Percentiles rank a stretch among this genome's conserved stretches.
phyloP scores from a whole-genome alignment of 1,140 invertebrate species.

The Schlechtendalia chinensis region DNA sequence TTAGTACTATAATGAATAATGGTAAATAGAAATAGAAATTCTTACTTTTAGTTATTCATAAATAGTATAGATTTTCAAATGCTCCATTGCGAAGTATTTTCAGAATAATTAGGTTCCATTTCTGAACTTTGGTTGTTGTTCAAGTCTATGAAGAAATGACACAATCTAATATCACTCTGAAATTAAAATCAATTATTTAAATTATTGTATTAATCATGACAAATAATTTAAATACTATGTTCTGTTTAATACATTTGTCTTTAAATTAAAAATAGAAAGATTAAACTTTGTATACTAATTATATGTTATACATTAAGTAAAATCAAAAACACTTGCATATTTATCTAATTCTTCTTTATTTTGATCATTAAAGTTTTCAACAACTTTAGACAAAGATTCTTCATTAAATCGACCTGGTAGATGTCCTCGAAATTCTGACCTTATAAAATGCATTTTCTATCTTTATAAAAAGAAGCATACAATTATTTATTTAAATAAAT shows the following conservation, averaged over 20 bases:
- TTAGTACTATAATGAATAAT: too few relatives aligned
- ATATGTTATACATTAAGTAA: too few relatives aligned
- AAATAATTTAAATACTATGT: too few relatives aligned
- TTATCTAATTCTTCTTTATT: slow-evolving; percentile 83
- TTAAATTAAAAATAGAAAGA: too few relatives aligned
- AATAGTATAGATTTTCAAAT: slow-evolving; percentile 72
- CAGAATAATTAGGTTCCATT: slow-evolving; percentile 80
- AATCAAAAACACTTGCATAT: slow-evolving; percentile 64
- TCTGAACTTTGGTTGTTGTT: slow-evolving; percentile 70
- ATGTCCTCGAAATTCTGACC: slow-evolving; percentile 91
- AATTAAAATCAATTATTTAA: slow-evolving; percentile 57
- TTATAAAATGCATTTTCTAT: slow-evolving; percentile 82
- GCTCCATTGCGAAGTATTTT: slow-evolving; percentile 70
- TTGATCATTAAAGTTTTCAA: slow-evolving; percentile 73
- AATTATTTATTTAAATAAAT: neutral
- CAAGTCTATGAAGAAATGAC: slow-evolving; percentile 85
- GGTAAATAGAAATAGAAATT: too few relatives aligned
- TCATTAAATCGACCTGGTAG: slow-evolving; percentile 71
- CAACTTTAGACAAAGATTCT: slow-evolving; percentile 50
- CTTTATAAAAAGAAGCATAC: slow-evolving; percentile 55
- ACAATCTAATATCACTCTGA: slow-evolving; percentile 71
- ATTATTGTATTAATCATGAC: too few relatives aligned
- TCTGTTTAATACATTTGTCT: too few relatives aligned
- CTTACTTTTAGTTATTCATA: slow-evolving; percentile 70
- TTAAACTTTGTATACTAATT: too few relatives aligned